Evolutionary conservation across 2,888 invertebrate genomes (phyloP).

Genomic region (Phortica magna): DNA sequence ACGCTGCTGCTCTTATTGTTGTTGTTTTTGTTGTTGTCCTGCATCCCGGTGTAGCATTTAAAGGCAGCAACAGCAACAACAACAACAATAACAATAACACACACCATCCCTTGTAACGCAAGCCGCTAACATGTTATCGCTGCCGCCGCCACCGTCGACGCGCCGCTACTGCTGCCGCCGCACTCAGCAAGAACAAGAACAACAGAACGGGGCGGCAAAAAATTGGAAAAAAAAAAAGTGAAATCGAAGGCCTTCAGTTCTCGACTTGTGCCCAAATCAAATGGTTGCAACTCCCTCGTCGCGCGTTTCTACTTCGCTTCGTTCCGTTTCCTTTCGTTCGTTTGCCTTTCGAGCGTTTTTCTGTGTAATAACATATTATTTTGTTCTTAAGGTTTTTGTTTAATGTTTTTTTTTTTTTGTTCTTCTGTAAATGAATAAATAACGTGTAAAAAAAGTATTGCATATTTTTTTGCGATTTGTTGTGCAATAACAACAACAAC

Average conservation of each 20-base stretch:
- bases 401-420: neutral
- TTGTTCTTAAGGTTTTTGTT: neutral
- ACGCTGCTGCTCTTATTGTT: conserved; percentile 3
- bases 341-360: conserved; percentile 4
- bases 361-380: neutral
- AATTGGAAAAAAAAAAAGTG: neutral
- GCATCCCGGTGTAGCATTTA: conserved; percentile 5
- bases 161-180: neutral
- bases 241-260: conserved; percentile 23
- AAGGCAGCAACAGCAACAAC: conserved; percentile 16
- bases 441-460: neutral
- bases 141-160: too few species aligned
- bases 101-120: conserved; percentile 37
- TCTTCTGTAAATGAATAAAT: neutral
- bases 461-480: neutral
- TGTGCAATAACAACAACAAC: neutral
- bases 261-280: conserved; percentile 24
- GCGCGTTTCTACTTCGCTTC: neutral
- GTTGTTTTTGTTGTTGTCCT: conserved; percentile 1
- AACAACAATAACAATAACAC: too few species aligned
- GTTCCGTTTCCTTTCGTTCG: neutral
- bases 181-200: conserved; percentile 27
- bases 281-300: conserved; percentile 26
- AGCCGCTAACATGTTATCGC: conserved; percentile 1
- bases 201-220: conserved; percentile 46